Evolutionary conservation across 2,888 invertebrate species (phyloP), one percentile per base, ranked within the genome.

Genomic region (Acanthosepion lycidas): DNA sequence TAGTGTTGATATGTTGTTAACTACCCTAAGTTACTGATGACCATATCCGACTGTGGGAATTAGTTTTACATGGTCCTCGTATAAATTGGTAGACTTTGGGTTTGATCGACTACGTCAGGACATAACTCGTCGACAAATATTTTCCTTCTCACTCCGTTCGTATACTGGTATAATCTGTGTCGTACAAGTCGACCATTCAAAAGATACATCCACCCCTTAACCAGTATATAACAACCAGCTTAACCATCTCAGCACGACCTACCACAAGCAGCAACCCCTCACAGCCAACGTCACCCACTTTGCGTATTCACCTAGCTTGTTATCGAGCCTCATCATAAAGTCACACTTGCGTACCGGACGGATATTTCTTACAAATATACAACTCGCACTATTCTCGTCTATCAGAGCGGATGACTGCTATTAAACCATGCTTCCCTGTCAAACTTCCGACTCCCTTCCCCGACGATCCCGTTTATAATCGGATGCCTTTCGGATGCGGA

Each of bases 351-450:
- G 78, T 78, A 78, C 78, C 78, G 78, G n/a, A 33, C 78, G 78
- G 78, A 78, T 78, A 78, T n/a, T 78, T 33, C 78, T 78, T 78
- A 78, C 78, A 78, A 78, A 78, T 78, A 78, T 78, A 78, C 78
- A 78, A n/a, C n/a, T n/a, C 78, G 78, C 78, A n/a, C 78, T 78
- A 33, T 78, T 78, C 78, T 78, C 78, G 78, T 78, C n/a, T 78
- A 78, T n/a, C 78, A 78, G 78, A 78, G 78, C 78, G 78, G 78
- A 78, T 78, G 78, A 78, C 78, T 78, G 78, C 78, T 78, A 78
- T 33, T 33, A 78, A 78, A 33, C 78, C 12, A 78, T 9, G 15
- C 78, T 78, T 15, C n/a, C n/a, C 78, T n/a, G n/a, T 78, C 15
- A 33, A n/a, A 18, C n/a, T 78, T 33, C 78, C 12, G 78, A 33